Percentiles rank a stretch among this genome's conserved stretches.
Evolutionary conservation across 2,888 invertebrate species (phyloP).

Genomic region (Stomorhina lunata): DNA sequence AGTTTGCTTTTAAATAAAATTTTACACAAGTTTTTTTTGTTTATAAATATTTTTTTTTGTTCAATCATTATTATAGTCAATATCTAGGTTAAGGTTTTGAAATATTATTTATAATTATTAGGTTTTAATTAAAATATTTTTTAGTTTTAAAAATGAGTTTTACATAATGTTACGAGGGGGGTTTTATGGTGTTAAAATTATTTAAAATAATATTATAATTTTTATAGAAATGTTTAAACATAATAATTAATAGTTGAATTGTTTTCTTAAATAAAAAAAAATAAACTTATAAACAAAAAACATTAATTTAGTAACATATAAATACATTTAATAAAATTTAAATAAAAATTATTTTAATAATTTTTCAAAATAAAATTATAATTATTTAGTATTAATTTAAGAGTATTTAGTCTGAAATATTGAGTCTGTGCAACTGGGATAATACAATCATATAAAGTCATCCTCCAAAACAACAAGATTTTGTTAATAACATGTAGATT

Average conservation of each 20-base stretch:
- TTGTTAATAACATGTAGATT: no score
- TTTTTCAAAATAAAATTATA: conserved; percentile 4
- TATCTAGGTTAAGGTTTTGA: no score
- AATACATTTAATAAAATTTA: conserved; percentile 38
- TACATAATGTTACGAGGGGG: no score
- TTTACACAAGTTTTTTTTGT: neutral
- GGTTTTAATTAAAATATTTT: no score
- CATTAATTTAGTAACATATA: conserved; percentile 59
- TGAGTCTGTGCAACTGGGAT: conserved; percentile 12
- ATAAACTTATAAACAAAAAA: conserved; percentile 61
- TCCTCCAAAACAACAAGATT: neutral
- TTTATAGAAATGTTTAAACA: conserved; percentile 19
- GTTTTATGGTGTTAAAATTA: conserved; percentile 8
- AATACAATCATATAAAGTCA: conserved; percentile 8
- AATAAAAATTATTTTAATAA: neutral
- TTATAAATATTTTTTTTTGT: conserved; percentile 67
- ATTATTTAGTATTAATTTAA: conserved; percentile 4
- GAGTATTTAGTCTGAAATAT: conserved; percentile 35
- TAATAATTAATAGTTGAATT: conserved; percentile 5
- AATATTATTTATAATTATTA: no score
- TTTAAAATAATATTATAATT: conserved; percentile 23
- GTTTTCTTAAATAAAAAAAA: conserved; percentile 28
- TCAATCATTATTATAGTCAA: no score
- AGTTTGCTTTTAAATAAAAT: conserved; percentile 72
- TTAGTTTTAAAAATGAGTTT: no score